Conservation (phyloP, 1,140 invertebrate genomes). For the Pantala flavescens region DNA sequence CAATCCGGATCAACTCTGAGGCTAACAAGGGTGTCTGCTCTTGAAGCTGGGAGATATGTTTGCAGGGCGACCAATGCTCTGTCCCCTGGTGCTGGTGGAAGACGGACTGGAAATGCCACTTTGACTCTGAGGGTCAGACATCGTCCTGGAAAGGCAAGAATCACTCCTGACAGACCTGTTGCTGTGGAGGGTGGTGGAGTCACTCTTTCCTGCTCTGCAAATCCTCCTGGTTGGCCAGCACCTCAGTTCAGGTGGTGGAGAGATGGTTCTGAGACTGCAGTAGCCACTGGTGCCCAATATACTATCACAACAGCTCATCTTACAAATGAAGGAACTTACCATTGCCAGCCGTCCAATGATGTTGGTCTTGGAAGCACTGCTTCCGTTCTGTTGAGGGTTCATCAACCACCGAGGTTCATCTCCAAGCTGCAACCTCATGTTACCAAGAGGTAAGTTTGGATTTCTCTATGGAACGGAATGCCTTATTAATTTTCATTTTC, state of each 20-base stretch:
- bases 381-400: slow-evolving; percentile 69
- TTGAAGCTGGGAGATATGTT: slow-evolving; percentile 74
- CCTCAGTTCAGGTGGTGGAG: slow-evolving; percentile 83
- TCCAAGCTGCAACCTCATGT: slow-evolving; percentile 72
- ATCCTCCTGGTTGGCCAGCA: slow-evolving; percentile 77
- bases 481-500: neutral
- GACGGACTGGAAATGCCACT: slow-evolving; percentile 59
- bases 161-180: slow-evolving; percentile 71
- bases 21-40: slow-evolving; percentile 61
- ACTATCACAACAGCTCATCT: slow-evolving; percentile 73
- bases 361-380: slow-evolving; percentile 73
- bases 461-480: neutral
- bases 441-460: slow-evolving; percentile 45
- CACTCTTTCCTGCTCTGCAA: slow-evolving; percentile 73
- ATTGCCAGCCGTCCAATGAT: slow-evolving; percentile 80
- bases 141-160: slow-evolving; percentile 70
- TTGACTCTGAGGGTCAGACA: slow-evolving; percentile 76
- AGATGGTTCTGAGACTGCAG: slow-evolving; percentile 51
- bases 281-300: slow-evolving; percentile 67
- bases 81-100: slow-evolving; percentile 44
- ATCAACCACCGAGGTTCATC: slow-evolving; percentile 74
- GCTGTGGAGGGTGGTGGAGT: slow-evolving; percentile 73
- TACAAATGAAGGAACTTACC: slow-evolving; percentile 76
- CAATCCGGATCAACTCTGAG: slow-evolving; percentile 64
- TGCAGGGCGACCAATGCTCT: slow-evolving; percentile 76